Conservation (phyloP, 2,888 invertebrate genomes). For the Poecilus cupreus region DNA sequence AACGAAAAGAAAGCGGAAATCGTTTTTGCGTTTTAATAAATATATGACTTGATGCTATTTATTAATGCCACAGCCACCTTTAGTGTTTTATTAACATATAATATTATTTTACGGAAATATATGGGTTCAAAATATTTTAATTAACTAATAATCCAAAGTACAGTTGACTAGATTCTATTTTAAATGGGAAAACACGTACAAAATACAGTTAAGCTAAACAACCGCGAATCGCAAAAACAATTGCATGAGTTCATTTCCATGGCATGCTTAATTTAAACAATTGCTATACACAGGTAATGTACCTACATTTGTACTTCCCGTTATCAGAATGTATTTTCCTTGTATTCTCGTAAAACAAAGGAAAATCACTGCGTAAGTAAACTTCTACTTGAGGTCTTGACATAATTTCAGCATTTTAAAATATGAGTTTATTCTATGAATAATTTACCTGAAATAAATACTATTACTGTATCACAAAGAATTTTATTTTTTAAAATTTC, state of each 20-base stretch:
- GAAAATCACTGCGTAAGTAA: neutral
- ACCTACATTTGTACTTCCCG: constrained; percentile 9
- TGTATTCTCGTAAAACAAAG: neutral
- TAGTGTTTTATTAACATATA: too few species aligned
- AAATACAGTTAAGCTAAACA: constrained; percentile 30
- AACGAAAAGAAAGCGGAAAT: constrained; percentile 9
- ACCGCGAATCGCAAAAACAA: neutral
- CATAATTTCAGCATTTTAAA: neutral
- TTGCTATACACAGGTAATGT: constrained; percentile 5
- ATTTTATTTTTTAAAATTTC: neutral
- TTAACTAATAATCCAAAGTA: neutral
- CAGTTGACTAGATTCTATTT: neutral
- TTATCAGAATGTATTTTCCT: constrained; percentile 10
- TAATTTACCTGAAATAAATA: neutral
- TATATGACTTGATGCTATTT: neutral
- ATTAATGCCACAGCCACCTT: too few species aligned
- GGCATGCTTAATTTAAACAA: constrained; percentile 18
- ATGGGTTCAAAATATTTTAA: neutral
- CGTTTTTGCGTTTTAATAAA: neutral
- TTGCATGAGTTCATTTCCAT: constrained; percentile 34
- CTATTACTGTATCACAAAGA: neutral
- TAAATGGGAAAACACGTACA: neutral
- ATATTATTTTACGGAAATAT: neutral
- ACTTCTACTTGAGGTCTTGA: neutral
- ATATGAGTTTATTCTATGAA: constrained; percentile 9